Evolutionary conservation across 2,888 invertebrate species (phyloP), one percentile per base, ranked within the genome.

Genomic region (Diplazon laetatorius): DNA sequence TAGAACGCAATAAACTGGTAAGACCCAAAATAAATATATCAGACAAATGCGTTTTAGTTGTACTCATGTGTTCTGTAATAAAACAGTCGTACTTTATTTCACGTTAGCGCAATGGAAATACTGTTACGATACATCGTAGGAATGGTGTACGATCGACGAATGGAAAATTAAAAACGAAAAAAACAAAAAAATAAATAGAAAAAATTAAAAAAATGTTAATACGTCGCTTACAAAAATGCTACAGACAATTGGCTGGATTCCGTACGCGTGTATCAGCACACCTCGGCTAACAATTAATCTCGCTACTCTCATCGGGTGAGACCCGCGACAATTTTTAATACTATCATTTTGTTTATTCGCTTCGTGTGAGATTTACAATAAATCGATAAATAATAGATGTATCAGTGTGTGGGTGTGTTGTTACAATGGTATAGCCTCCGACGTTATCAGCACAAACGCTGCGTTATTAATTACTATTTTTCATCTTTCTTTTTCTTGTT

Each of bases 51-150:
- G 18, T 9, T n/a, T n/a, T 1, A 22, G 12, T 55, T 30, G 16
- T 55, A 30, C 14, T 55, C 16, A 16, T 55, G 25, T 44, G 10
- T 57, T 70, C 37, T 70, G 46, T 70, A 48, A 57, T 59, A 60
- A 70, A 87, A 87, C 85, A 84, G 85, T 85, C 86, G 83, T 85
- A 75, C 30, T 83, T 88, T 88, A 86, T 87, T 86, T 87, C 82
- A 84, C 83, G 85, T 87, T 88, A 87, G 85, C 85, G 85, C 86
- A 82, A 87, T 88, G 88, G 82, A 87, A 89, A 89, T 89, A 89
- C 89, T 89, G 89, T 89, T 88, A 89, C 85, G 82, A 89, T 88
- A 89, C 84, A 88, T 87, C 85, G 84, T 88, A 89, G 89, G 89
- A 90, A 90, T 88, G 87, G 88, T 87, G 87, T 88, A 87, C 86